A percentile compares a stretch with the other conserved stretches of the same genome.
Evolutionary conservation across 1,140 invertebrate species (phyloP).

Genomic region (Colletes gigas): DNA sequence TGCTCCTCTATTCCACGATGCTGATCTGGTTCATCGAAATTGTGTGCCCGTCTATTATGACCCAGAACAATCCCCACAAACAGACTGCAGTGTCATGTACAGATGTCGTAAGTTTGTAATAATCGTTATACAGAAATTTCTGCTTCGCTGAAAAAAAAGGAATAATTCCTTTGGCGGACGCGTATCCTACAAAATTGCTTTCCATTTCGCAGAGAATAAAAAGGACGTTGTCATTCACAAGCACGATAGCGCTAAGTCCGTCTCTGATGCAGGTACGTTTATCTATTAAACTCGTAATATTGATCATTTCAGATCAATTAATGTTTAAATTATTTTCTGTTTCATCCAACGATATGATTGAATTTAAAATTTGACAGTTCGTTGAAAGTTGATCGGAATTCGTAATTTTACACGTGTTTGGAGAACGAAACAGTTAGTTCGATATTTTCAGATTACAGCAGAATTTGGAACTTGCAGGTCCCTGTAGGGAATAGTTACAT

Average conservation of each 20-base stretch:
- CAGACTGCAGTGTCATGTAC: constrained; percentile 44
- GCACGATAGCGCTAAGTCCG: constrained; percentile 19
- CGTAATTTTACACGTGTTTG: background rate
- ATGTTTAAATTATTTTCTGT: no score
- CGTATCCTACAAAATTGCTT: background rate
- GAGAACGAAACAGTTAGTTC: background rate
- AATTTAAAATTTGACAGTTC: no score
- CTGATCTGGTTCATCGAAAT: constrained; percentile 42
- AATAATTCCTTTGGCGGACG: no score
- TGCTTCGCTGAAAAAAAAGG: no score
- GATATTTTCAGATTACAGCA: background rate
- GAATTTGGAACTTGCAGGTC: background rate
- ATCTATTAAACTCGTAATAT: background rate
- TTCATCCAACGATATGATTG: no score
- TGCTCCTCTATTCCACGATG: constrained; percentile 42
- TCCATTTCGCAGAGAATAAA: constrained; percentile 50
- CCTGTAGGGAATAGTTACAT: background rate
- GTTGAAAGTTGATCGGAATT: no score
- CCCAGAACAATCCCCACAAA: constrained; percentile 45
- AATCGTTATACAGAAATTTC: background rate
- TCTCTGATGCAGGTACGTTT: constrained; percentile 29
- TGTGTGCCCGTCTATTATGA: constrained; percentile 67
- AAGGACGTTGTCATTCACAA: constrained; percentile 55
- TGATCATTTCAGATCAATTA: no score
- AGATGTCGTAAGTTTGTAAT: constrained; percentile 71